Evolutionary conservation across 2,113 vertebrate species (phyloP).

Genomic region (Pholis gunnellus): DNA sequence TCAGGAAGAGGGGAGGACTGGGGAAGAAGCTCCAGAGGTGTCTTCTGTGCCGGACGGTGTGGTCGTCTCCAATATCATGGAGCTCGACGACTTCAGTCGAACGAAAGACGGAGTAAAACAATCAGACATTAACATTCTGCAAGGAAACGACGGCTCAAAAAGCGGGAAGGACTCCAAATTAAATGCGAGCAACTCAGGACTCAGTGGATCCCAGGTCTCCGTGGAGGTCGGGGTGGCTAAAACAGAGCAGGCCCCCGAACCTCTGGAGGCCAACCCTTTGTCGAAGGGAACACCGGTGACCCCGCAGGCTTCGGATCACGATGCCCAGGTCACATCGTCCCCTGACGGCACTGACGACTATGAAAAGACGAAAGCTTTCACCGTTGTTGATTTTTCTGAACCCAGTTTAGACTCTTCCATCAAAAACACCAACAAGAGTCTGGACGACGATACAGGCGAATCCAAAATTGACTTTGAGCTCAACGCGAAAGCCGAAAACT

Average conservation of each 20-base stretch:
- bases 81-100: constrained; percentile 48
- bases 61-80: constrained; percentile 12
- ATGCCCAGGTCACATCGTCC: not conserved
- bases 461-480: not conserved
- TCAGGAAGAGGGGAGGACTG: not conserved
- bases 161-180: not conserved
- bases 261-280: constrained; percentile 25
- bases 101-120: not conserved
- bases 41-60: constrained; percentile 28
- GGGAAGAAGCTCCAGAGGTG: constrained; percentile 1
- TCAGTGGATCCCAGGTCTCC: not conserved
- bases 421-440: not conserved
- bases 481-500: not conserved
- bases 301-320: not conserved
- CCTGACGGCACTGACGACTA: not conserved
- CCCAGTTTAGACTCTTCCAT: not conserved
- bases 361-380: not conserved
- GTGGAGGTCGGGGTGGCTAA: constrained; percentile 66
- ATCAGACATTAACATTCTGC: not conserved
- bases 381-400: not conserved
- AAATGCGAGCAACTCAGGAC: constrained; percentile 1
- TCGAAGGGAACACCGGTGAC: constrained; percentile 5
- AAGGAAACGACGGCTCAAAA: not conserved
- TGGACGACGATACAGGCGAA: rapidly evolving
- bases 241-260: constrained; percentile 29